Evolutionary conservation across 2,113 vertebrate species (phyloP).

Genomic region (Kobus ellipsiprymnus): DNA sequence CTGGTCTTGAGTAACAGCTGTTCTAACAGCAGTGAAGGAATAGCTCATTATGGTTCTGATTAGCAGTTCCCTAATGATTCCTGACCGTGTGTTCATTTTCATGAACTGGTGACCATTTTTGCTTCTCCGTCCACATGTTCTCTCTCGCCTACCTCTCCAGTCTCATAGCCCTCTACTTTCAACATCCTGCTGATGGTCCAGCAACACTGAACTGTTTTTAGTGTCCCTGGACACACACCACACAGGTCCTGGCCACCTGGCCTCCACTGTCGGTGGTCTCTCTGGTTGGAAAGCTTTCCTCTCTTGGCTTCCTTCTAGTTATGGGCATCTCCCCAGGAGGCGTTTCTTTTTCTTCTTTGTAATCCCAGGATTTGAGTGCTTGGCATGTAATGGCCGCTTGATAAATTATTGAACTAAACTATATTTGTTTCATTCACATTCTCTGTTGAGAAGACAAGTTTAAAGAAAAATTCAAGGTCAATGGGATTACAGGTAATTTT

Average conservation of each 20-base stretch:
- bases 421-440: neutral
- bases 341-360: neutral
- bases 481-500: neutral
- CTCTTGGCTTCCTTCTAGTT: neutral
- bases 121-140: neutral
- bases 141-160: neutral
- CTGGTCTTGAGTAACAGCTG: neutral
- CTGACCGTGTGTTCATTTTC: neutral
- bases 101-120: neutral
- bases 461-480: neutral
- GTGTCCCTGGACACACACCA: neutral
- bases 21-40: neutral
- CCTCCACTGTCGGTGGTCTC: neutral
- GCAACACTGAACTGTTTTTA: neutral
- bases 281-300: neutral
- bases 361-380: neutral
- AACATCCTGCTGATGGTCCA: neutral
- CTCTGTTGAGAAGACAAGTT: neutral
- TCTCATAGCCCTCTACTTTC: neutral
- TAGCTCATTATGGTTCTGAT: neutral
- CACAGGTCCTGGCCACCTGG: neutral
- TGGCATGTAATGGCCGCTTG: neutral
- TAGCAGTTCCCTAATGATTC: neutral
- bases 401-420: neutral
- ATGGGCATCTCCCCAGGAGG: neutral